These are phyloP conservation scores for Brachyhypopomus gauderio DNA, from an alignment of 2,113 vertebrate species.

Conservation along the genomic window DNA sequence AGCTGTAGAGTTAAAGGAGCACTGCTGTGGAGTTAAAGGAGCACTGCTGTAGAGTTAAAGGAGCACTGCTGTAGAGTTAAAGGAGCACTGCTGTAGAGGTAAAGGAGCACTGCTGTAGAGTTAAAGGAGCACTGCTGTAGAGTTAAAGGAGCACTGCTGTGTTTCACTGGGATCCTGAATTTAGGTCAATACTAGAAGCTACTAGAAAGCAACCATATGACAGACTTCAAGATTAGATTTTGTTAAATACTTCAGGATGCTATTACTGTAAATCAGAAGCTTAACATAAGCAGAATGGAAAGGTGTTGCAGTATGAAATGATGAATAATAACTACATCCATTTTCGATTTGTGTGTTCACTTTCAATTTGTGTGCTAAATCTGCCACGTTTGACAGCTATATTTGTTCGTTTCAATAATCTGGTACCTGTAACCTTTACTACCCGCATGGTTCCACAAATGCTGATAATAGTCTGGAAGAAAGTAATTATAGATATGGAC, in stretches of 20 bases:
- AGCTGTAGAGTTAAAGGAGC: too few relatives aligned
- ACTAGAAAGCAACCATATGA: too few relatives aligned
- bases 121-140: too few relatives aligned
- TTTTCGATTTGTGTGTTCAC: not conserved
- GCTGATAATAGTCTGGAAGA: slow-evolving; percentile 63
- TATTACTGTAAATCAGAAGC: not conserved
- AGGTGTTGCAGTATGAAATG: not conserved
- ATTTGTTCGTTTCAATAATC: slow-evolving; percentile 37
- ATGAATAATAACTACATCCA: not conserved
- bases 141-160: too few relatives aligned
- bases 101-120: too few relatives aligned
- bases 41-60: too few relatives aligned
- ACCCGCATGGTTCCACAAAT: slow-evolving; percentile 55
- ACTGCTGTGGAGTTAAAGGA: too few relatives aligned
- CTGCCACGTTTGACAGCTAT: slow-evolving; percentile 12
- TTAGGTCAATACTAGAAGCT: not conserved
- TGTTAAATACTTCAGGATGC: not conserved
- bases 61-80: too few relatives aligned
- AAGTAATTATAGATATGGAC: slow-evolving; percentile 77
- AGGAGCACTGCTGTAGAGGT: too few relatives aligned
- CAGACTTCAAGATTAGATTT: not conserved
- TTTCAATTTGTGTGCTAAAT: slow-evolving; percentile 6
- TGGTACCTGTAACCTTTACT: slow-evolving; percentile 55
- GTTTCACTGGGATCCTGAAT: not conserved
- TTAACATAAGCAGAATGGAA: not conserved